A percentile compares a stretch with the other conserved stretches of the same genome.
These are phyloP conservation scores for Sepioteuthis lessoniana DNA, from an alignment of 2,888 invertebrate species.

Conservation along the genomic window DNA sequence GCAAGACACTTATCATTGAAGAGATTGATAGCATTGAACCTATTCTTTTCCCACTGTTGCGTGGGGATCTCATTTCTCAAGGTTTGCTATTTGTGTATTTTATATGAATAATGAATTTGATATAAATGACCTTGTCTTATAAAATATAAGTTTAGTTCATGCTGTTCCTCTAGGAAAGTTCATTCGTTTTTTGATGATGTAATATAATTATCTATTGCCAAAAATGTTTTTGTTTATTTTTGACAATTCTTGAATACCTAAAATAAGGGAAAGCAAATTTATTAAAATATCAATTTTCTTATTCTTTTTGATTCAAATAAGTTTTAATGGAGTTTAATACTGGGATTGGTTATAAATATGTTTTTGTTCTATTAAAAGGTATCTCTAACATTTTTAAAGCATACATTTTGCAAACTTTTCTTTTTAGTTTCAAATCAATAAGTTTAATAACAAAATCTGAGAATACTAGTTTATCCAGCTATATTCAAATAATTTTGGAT, in stretches of 20 bases:
- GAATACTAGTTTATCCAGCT: no score
- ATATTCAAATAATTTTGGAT: no score
- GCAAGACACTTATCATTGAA: slow-evolving; percentile 89
- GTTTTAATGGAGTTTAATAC: no score
- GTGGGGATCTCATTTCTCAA: slow-evolving; percentile 79
- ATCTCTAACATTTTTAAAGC: no score
- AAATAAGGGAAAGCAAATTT: no score
- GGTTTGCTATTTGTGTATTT: slow-evolving; percentile 65
- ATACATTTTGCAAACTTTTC: no score
- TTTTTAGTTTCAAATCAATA: no score
- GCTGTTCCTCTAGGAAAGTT: neutral
- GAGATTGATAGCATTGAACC: slow-evolving; percentile 82
- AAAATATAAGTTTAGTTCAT: neutral
- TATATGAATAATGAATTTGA: neutral
- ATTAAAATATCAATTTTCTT: no score
- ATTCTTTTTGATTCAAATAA: no score
- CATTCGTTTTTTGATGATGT: neutral
- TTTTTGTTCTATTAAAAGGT: no score
- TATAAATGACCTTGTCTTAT: neutral
- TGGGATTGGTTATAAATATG: no score
- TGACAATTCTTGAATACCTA: neutral
- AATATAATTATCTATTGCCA: neutral
- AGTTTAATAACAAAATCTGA: no score
- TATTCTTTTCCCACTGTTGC: slow-evolving; percentile 80
- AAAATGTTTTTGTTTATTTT: neutral